These are phyloP conservation scores for Abscondita cerata DNA, from an alignment of 2,888 invertebrate species.

Conservation along the genomic window DNA sequence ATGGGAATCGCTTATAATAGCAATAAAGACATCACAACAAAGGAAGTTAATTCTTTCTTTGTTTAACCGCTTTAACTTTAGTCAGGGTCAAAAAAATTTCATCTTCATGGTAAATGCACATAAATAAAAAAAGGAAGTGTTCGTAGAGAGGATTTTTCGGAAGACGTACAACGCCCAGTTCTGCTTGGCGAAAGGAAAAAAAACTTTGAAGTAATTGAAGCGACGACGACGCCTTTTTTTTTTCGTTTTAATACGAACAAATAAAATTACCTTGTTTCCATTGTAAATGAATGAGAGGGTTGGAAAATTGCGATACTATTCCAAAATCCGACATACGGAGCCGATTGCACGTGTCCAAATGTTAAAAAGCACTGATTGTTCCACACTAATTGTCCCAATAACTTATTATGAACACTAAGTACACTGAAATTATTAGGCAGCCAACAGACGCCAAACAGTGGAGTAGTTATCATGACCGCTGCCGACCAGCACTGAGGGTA, in stretches of 20 bases:
- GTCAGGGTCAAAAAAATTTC: slow-evolving; percentile 39
- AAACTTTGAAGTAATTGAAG: not conserved
- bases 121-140: slow-evolving; percentile 16
- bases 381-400: slow-evolving; percentile 53
- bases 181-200: not conserved
- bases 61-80: slow-evolving; percentile 24
- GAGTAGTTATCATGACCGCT: slow-evolving; percentile 63
- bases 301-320: slow-evolving; percentile 55
- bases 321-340: slow-evolving; percentile 58
- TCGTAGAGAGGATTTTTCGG: slow-evolving; percentile 7
- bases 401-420: slow-evolving; percentile 44
- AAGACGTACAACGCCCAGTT: slow-evolving; percentile 13
- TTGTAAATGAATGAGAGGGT: slow-evolving; percentile 50
- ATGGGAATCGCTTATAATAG: slow-evolving; percentile 17
- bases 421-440: slow-evolving; percentile 50
- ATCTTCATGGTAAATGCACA: slow-evolving; percentile 33
- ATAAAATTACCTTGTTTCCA: slow-evolving; percentile 54
- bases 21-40: slow-evolving; percentile 25
- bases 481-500: slow-evolving; percentile 58
- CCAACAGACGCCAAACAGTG: slow-evolving; percentile 59
- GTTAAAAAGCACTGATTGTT: slow-evolving; percentile 55
- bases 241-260: not conserved
- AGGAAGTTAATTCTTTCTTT: slow-evolving; percentile 32
- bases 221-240: slow-evolving; percentile 1
- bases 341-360: slow-evolving; percentile 50